phyloP scores from a whole-genome alignment of 2,797 vertebrate genomes.

The Syngnathus rostellatus region DNA sequence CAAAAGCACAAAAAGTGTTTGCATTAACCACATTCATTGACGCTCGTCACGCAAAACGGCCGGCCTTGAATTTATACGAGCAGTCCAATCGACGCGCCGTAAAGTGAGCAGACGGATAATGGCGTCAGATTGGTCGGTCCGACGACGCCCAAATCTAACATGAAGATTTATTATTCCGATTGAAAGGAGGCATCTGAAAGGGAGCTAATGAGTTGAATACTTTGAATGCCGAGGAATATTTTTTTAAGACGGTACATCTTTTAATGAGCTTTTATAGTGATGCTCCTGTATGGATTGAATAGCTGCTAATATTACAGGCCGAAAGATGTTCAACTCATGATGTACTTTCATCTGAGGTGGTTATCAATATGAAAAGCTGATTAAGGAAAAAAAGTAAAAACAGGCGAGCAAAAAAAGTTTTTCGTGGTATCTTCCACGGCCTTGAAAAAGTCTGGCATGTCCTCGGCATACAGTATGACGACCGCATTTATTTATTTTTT shows the following conservation, averaged over 20 bases:
- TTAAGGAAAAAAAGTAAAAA: background rate
- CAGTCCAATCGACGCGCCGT: background rate
- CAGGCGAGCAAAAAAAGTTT: background rate
- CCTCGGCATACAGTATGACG: slow-evolving; percentile 48
- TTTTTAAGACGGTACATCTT: background rate
- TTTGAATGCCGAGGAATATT: background rate
- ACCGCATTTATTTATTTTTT: slow-evolving; percentile 24
- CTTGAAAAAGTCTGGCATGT: slow-evolving; percentile 28
- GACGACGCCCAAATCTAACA: background rate
- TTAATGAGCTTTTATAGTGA: background rate
- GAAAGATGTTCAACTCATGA: background rate
- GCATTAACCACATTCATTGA: background rate
- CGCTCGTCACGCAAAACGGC: background rate
- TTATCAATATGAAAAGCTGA: background rate
- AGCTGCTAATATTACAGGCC: background rate
- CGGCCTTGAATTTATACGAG: slow-evolving; percentile 1
- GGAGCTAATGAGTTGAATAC: background rate
- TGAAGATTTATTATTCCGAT: background rate
- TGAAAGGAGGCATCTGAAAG: background rate
- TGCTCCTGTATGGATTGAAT: background rate
- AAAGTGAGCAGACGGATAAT: background rate
- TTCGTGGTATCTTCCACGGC: slow-evolving; percentile 5
- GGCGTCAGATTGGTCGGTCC: background rate
- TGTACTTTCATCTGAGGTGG: background rate
- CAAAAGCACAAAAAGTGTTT: background rate